Evolutionary conservation across 2,797 vertebrate genomes (phyloP), one percentile per base, ranked within the genome.

Genomic region (Periophthalmus magnuspinnatus): DNA sequence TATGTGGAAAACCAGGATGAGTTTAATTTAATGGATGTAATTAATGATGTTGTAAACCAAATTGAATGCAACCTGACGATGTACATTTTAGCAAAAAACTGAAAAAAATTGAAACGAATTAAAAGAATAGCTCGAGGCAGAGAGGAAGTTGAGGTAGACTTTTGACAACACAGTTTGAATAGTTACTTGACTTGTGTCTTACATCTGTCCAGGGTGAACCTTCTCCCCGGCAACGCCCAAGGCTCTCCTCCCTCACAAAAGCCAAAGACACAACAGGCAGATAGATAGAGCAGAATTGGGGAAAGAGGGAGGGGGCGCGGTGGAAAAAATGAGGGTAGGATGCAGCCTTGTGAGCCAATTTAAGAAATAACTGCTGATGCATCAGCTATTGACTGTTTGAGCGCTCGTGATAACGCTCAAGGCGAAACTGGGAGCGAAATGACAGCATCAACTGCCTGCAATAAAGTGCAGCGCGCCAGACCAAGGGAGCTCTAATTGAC

Each of bases 351-450:
- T 91, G 94, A 97, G 95, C 95, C 96, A 95, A 96, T 97, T 95
- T 95, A 94, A 95, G 94, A 95, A 96, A 95, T 95, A 95, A 96
- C 94, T 96, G 96, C 96, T 97, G 96, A 96, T 96, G 95, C 94
- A 95, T 96, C 96, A 96, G 95, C 94, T 97, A 96, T 95, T 95
- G 96, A 96, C 95, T 95, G 95, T 94, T 95, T 95, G 92, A 93
- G 95, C 91, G 93, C 93, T 95, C 92, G 94, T 92, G 95, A 96
- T 95, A 94, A 92, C 77, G 94, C 95, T 97, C 95, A 96, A 96
- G 96, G 96, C 96, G 93, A 97, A 96, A 94, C 93, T 79, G 92
- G 92, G 95, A 96, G 95, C 94, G 90, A 95, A 97, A 97, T 96
- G 96, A 96, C 96, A 97, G 95, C 95, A 95, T 95, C 95, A 95